Evolutionary conservation across 2,888 invertebrate genomes (phyloP).

Genomic region (Yponomeuta cagnagella): DNA sequence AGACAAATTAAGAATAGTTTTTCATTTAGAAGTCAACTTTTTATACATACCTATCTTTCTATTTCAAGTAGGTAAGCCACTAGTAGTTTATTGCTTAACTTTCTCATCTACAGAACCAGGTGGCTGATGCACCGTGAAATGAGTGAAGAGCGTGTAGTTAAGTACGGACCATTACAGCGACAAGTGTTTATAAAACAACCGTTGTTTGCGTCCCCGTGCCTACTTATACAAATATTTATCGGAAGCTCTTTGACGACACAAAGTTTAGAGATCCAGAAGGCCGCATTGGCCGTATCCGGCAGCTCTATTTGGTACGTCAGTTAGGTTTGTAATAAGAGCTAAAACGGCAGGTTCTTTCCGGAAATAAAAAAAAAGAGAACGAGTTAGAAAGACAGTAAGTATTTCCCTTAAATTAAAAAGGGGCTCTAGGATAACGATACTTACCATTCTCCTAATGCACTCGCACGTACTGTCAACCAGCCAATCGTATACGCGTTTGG

Average conservation of each 20-base stretch:
- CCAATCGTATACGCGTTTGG: no score
- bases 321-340: no score
- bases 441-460: no score
- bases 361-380: no score
- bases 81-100: not conserved
- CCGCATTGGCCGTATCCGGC: no score
- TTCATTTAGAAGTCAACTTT: not conserved
- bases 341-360: no score
- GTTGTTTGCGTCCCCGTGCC: slow-evolving; percentile 9
- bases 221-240: slow-evolving; percentile 10
- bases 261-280: not conserved
- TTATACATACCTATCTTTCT: not conserved
- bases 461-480: no score
- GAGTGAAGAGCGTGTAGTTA: not conserved
- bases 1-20: no score
- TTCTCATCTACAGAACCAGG: not conserved
- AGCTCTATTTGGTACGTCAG: no score
- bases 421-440: no score
- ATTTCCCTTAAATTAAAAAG: no score
- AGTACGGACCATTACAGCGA: slow-evolving; percentile 59
- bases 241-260: not conserved
- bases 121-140: slow-evolving; percentile 9
- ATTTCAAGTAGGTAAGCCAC: not conserved
- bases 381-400: no score
- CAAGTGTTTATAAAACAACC: slow-evolving; percentile 68